These are phyloP conservation scores for Vulpes ferrilata DNA, from an alignment of 2,113 vertebrate genomes.

Conservation along the genomic window DNA sequence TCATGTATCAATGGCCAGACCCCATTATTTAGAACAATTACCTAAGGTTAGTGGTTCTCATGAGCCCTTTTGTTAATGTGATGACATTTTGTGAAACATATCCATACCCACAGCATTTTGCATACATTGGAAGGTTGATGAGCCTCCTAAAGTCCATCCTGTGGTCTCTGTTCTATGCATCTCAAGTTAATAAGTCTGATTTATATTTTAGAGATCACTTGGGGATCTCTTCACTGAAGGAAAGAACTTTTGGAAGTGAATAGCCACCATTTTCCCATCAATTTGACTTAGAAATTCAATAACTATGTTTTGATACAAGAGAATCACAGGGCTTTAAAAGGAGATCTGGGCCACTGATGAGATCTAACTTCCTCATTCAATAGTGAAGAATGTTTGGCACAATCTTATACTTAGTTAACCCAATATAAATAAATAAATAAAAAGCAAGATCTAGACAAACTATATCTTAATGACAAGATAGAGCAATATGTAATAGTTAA, in stretches of 20 bases:
- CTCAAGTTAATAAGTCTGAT: neutral
- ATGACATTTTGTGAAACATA: neutral
- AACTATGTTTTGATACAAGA: conserved; percentile 10
- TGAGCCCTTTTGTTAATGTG: neutral
- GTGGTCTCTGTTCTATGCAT: neutral
- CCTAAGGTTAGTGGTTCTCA: neutral
- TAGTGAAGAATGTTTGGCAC: neutral
- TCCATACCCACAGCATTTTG: neutral
- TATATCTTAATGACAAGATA: neutral
- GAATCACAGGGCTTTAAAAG: neutral
- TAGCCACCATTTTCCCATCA: neutral
- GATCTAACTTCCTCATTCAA: neutral
- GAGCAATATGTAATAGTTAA: neutral
- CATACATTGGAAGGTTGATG: neutral
- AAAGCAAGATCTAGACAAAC: conserved; percentile 32
- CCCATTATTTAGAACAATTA: conserved; percentile 15
- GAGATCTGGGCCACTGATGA: neutral
- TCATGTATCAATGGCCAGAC: neutral
- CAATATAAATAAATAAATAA: conserved; percentile 21
- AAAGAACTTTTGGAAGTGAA: neutral
- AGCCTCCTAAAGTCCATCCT: neutral
- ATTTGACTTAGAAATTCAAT: neutral
- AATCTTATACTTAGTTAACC: conserved; percentile 29
- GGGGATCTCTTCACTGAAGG: neutral
- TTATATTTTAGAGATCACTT: neutral